These are phyloP conservation scores for Delia radicum DNA, from an alignment of 1,140 invertebrate species.

Conservation along the genomic window DNA sequence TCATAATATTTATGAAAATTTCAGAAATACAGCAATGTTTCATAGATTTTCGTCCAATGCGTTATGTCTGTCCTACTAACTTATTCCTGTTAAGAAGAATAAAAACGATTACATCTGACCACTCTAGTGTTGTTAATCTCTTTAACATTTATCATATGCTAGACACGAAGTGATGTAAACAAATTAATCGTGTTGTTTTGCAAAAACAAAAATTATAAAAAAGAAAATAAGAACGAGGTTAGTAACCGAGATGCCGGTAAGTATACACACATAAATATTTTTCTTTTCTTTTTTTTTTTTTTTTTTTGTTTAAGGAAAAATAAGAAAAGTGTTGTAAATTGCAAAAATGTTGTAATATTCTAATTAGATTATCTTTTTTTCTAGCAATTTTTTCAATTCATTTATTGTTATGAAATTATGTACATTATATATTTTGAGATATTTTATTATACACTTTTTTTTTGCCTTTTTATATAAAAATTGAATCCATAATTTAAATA, in stretches of 20 bases:
- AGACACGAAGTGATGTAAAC: neutral
- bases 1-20: too few species aligned
- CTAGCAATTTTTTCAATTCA: neutral
- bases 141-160: neutral
- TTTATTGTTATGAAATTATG: neutral
- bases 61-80: too few species aligned
- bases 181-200: slow-evolving; percentile 1
- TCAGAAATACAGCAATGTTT: too few species aligned
- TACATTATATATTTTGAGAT: neutral
- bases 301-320: neutral
- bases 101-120: too few species aligned
- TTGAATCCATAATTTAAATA: neutral
- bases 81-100: too few species aligned
- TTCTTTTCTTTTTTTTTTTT: neutral
- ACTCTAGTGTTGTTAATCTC: too few species aligned
- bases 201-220: neutral
- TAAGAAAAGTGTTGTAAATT: too few species aligned
- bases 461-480: neutral
- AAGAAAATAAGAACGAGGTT: neutral
- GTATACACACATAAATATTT: neutral
- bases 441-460: neutral
- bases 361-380: neutral
- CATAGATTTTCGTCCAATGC: too few species aligned
- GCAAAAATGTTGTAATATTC: neutral
- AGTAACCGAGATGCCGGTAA: slow-evolving; percentile 3